Evolutionary conservation across 2,113 vertebrate genomes (phyloP).

Genomic region (human): DNA sequence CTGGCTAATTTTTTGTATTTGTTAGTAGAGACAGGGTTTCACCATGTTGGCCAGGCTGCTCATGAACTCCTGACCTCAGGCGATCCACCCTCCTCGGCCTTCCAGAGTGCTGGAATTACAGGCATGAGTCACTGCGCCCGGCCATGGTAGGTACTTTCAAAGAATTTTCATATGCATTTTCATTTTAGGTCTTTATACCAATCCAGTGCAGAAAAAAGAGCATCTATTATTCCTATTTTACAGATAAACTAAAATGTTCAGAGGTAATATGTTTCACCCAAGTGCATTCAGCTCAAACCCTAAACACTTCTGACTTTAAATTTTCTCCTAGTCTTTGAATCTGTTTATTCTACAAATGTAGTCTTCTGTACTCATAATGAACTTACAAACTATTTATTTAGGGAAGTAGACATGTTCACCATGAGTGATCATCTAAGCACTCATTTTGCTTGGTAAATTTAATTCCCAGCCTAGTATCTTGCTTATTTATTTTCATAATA

Average conservation of each 20-base stretch:
- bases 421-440: background rate
- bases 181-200: background rate
- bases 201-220: background rate
- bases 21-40: too few relatives aligned
- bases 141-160: background rate
- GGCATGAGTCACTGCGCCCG: too few relatives aligned
- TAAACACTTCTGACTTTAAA: background rate
- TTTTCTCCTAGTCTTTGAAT: background rate
- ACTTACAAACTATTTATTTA: background rate
- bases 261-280: background rate
- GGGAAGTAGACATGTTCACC: constrained; percentile 33
- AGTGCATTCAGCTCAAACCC: background rate
- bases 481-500: constrained; percentile 46
- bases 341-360: background rate
- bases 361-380: background rate
- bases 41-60: too few relatives aligned
- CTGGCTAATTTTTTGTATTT: too few relatives aligned
- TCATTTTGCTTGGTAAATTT: constrained; percentile 46
- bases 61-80: too few relatives aligned
- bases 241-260: background rate
- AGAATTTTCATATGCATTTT: background rate
- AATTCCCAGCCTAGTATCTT: background rate
- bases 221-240: background rate
- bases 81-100: too few relatives aligned
- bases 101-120: too few relatives aligned